These are phyloP conservation scores for Drosophila pachea DNA, from an alignment of 1,140 invertebrate genomes.

Conservation along the genomic window DNA sequence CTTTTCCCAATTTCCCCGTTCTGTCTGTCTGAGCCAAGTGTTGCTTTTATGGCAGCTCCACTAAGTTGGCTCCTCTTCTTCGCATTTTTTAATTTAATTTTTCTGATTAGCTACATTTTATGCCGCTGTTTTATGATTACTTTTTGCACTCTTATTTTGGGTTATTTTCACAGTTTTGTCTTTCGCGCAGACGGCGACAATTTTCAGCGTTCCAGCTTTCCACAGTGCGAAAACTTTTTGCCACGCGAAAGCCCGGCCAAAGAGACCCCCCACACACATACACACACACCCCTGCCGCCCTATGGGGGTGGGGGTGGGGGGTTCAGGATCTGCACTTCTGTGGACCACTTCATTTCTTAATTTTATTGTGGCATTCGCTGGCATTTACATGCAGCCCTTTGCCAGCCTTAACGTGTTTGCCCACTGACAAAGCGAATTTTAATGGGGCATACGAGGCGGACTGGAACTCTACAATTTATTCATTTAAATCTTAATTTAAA, in stretches of 20 bases:
- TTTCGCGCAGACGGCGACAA: conserved; percentile 24
- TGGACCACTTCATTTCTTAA: conserved; percentile 42
- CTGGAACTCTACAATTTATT: conserved; percentile 1
- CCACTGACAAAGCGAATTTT: conserved; percentile 33
- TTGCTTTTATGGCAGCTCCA: conserved; percentile 49
- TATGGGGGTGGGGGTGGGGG: no score
- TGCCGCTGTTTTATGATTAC: conserved; percentile 15
- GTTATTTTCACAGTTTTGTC: conserved; percentile 40
- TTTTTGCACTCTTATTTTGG: conserved; percentile 42
- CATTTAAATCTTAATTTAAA: conserved; percentile 26
- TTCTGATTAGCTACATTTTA: conserved; percentile 59
- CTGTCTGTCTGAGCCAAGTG: conserved; percentile 23
- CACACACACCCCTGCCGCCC: no score
- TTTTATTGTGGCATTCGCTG: conserved; percentile 33
- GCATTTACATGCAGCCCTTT: conserved; percentile 32
- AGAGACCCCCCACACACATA: conserved; percentile 4
- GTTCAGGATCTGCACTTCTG: conserved; percentile 22
- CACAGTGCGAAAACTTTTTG: conserved; percentile 30
- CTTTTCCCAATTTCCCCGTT: no score
- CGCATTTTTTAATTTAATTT: conserved; percentile 46
- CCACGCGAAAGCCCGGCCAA: conserved; percentile 8
- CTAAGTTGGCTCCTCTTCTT: conserved; percentile 29
- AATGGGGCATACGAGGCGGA: conserved; percentile 8
- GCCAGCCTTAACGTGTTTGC: conserved; percentile 21
- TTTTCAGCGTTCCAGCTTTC: conserved; percentile 26